A percentile compares a stretch with the other conserved stretches of the same genome.
phyloP scores from a whole-genome alignment of 2,888 invertebrate genomes.

The Bimastos eiseni region DNA sequence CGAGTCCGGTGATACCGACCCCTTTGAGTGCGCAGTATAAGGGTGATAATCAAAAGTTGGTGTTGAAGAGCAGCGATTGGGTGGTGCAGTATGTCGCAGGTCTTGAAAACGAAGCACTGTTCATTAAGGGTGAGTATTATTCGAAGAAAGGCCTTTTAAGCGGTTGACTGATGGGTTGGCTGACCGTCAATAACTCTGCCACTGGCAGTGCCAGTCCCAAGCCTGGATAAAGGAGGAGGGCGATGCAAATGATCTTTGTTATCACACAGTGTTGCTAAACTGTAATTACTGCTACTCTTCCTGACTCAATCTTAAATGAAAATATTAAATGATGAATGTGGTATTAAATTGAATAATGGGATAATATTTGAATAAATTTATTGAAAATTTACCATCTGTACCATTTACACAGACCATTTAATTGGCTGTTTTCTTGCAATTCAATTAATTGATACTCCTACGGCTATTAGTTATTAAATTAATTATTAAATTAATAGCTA shows the following conservation, averaged over 20 bases:
- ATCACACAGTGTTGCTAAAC: too few species aligned
- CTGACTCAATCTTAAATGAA: not conserved
- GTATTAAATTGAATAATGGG: not conserved
- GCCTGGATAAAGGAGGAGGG: too few species aligned
- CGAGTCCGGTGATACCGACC: not conserved
- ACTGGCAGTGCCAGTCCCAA: too few species aligned
- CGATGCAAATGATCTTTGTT: too few species aligned
- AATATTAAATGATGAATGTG: not conserved
- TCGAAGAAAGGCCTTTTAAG: not conserved
- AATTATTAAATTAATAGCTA: too few species aligned
- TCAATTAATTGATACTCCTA: too few species aligned
- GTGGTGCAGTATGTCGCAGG: not conserved
- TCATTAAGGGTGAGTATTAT: not conserved
- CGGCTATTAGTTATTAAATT: too few species aligned
- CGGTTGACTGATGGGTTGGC: not conserved
- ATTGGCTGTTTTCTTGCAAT: too few species aligned
- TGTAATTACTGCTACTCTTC: too few species aligned
- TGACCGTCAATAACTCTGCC: too few species aligned
- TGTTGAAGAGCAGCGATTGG: slow-evolving; percentile 20
- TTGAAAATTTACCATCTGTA: too few species aligned
- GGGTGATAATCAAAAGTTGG: not conserved
- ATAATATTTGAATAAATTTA: not conserved
- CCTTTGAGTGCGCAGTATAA: not conserved
- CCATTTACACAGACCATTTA: too few species aligned
- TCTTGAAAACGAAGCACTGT: not conserved